Evolutionary conservation across 1,140 invertebrate genomes (phyloP).

Genomic region (Cataglyphis hispanica): DNA sequence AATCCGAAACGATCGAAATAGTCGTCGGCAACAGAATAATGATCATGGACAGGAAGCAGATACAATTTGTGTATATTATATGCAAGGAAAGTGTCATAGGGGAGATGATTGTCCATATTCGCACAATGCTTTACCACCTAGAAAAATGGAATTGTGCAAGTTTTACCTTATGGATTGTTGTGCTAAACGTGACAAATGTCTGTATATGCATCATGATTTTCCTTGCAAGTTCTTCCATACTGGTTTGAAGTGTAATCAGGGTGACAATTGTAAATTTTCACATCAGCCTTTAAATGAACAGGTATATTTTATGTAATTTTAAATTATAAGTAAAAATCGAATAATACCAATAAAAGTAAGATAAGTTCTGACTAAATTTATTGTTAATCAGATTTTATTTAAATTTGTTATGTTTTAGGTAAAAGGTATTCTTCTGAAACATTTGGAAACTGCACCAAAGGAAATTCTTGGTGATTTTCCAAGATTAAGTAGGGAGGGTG

Average conservation of each 20-base stretch:
- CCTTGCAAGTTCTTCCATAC: constrained; percentile 99
- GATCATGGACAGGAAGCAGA: constrained; percentile 89
- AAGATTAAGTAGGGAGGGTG: constrained; percentile 91
- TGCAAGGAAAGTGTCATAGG: constrained; percentile 95
- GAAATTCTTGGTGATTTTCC: constrained; percentile 96
- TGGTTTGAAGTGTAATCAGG: constrained; percentile 93
- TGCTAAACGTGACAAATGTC: constrained; percentile 97
- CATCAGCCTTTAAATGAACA: constrained; percentile 92
- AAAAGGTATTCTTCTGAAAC: constrained; percentile 88
- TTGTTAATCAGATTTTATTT: constrained; percentile 13
- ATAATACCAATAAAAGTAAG: neutral
- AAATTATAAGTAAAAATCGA: neutral
- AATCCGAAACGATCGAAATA: constrained; percentile 80
- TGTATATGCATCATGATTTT: constrained; percentile 98
- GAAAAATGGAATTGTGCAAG: constrained; percentile 98
- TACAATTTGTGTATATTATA: constrained; percentile 92
- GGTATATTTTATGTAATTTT: constrained; percentile 86
- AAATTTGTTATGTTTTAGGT: constrained; percentile 73
- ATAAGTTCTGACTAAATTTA: neutral
- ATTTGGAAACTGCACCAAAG: constrained; percentile 95
- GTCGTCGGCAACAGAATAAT: constrained; percentile 79
- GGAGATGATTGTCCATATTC: constrained; percentile 94
- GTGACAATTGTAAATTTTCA: constrained; percentile 96
- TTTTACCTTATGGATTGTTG: constrained; percentile 98
- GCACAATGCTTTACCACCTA: constrained; percentile 93